Percentiles rank a stretch among this genome's conserved stretches.
These are phyloP conservation scores for Noctua comes DNA, from an alignment of 2,888 invertebrate genomes.

Conservation along the genomic window DNA sequence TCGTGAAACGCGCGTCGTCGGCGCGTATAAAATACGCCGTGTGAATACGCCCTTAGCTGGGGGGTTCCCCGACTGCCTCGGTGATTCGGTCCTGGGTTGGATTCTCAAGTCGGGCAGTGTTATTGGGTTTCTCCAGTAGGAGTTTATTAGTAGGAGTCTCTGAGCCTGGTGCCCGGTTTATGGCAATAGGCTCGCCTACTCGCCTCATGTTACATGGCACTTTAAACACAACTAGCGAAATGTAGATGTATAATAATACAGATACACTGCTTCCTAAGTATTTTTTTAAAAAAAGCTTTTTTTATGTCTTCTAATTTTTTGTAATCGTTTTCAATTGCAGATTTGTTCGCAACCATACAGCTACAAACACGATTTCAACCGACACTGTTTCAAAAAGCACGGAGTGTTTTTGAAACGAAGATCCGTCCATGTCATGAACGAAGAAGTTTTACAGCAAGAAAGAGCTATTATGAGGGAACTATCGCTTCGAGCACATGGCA, in stretches of 20 bases:
- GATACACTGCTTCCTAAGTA: background rate
- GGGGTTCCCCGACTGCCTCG: background rate
- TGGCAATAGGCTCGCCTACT: background rate
- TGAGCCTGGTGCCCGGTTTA: background rate
- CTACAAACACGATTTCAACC: slow-evolving; percentile 83
- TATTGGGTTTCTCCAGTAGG: background rate
- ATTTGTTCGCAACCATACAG: slow-evolving; percentile 85
- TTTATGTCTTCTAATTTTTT: background rate
- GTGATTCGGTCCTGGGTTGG: background rate
- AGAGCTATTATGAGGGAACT: slow-evolving; percentile 77
- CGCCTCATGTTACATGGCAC: background rate
- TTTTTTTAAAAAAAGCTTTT: background rate
- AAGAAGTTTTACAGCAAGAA: slow-evolving; percentile 78
- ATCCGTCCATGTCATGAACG: slow-evolving; percentile 79
- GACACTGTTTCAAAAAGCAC: slow-evolving; percentile 84
- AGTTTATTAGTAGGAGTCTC: background rate
- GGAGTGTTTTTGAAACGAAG: slow-evolving; percentile 81
- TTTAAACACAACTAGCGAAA: background rate
- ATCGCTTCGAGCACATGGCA: slow-evolving; percentile 72
- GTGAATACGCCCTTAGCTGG: background rate
- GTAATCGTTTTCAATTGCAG: slow-evolving; percentile 68
- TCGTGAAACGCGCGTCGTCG: background rate
- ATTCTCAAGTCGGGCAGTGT: background rate
- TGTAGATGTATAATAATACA: background rate
- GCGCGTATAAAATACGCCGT: background rate